Evolutionary conservation across 2,113 vertebrate genomes (phyloP), one percentile per base, ranked within the genome.

Genomic region (Eulacestoma nigropectus): DNA sequence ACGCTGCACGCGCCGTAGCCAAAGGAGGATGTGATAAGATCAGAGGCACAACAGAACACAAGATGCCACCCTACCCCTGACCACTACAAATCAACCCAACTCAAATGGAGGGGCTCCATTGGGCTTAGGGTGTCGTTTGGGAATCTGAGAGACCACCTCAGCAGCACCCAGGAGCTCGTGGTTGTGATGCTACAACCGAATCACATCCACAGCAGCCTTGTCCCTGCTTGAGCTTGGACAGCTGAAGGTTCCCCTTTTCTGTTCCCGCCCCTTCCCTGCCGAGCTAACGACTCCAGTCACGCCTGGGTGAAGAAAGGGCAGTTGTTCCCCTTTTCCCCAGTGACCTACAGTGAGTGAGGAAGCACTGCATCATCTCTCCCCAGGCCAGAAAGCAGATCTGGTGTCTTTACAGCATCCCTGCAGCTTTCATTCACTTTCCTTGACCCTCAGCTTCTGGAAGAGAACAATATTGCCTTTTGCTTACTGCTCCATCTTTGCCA

Each of bases 1-100:
- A 5, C 1, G 6, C 41, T 46, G n/a, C 37, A 22, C 0, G 10
- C 0, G 4, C 17, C 0, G 1, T 1, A 55, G 63, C 49, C 68
- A 30, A 52, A 74, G 41, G 35, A 37, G 52, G 32, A 21, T 1
- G 11, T 15, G 46, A 1, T 6, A 19, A 11, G 33, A 44, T 30
- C 50, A 32, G 29, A 60, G 70, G 27, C 27, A 39, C 0, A 1
- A 23, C 11, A 33, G 35, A 65, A 23, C 8, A 23, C 33, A 37
- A 67, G 52, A 5, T 18, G 22, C n/a, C 55, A 52, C 25, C 29
- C 60, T n/a, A 4, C n/a, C 41, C 23, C 19, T 5, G 12, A 60
- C 11, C 60, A 20, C 47, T 32, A 2, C 42, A 60, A 62, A 19
- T 18, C 37, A 53, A 18, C 18, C 18, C n/a, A 35, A 1, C 32